phyloP scores from a whole-genome alignment of 1,140 invertebrate species.

The Brachionus plicatilis region DNA sequence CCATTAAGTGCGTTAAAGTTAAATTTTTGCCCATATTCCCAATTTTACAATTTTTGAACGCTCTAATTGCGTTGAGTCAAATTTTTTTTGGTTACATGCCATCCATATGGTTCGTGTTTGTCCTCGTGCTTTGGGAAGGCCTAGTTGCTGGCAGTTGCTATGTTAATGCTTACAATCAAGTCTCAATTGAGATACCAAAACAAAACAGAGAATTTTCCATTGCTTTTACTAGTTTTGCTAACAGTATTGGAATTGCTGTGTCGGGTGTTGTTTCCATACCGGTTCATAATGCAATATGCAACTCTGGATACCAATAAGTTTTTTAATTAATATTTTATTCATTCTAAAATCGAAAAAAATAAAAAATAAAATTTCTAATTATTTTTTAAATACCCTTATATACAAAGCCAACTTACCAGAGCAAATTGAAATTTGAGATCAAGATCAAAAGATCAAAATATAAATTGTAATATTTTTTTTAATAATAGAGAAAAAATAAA shows the following conservation, averaged over 20 bases:
- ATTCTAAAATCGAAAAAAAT: neutral
- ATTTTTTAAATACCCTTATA: no score
- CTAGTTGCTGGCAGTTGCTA: constrained; percentile 74
- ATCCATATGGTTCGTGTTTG: constrained; percentile 68
- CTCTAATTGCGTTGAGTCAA: constrained; percentile 59
- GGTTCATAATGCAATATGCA: constrained; percentile 14
- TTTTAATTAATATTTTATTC: neutral
- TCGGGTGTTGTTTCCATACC: constrained; percentile 56
- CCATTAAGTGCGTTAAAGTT: constrained; percentile 68
- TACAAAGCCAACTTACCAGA: no score
- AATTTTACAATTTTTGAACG: constrained; percentile 64
- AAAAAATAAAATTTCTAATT: neutral
- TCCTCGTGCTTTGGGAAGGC: constrained; percentile 72
- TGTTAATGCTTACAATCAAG: constrained; percentile 61
- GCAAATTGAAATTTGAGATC: no score
- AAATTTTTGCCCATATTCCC: constrained; percentile 69
- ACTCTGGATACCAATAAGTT: neutral
- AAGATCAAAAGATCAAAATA: no score
- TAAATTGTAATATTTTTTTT: no score
- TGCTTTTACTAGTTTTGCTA: constrained; percentile 68
- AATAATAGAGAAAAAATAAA: no score
- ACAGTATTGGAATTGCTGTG: constrained; percentile 68
- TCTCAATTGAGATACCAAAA: constrained; percentile 46
- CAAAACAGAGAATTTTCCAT: constrained; percentile 57
- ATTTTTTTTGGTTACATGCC: constrained; percentile 67